Evolutionary conservation across 2,113 vertebrate genomes (phyloP).

Genomic region (Pituophis catenifer): DNA sequence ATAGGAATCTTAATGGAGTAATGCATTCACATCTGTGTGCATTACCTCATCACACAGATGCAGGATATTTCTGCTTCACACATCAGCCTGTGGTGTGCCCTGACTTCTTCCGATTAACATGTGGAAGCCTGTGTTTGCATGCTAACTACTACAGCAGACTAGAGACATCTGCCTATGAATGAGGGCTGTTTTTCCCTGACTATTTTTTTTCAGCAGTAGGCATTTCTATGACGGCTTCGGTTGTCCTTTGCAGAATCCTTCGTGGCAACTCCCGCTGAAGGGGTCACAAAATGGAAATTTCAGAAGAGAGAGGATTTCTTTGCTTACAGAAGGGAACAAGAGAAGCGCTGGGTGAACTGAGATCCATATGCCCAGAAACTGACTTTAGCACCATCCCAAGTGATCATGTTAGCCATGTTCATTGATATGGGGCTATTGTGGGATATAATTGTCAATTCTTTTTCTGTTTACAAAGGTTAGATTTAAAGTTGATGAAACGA

Average conservation of each 20-base stretch:
- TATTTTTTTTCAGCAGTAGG: not conserved
- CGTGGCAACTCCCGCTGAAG: not conserved
- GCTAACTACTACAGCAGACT: not conserved
- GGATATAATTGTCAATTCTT: not conserved
- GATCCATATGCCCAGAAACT: not conserved
- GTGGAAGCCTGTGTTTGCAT: not conserved
- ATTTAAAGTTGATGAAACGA: not conserved
- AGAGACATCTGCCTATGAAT: not conserved
- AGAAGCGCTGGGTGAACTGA: not conserved
- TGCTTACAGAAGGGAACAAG: not conserved
- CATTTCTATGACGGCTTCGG: not conserved
- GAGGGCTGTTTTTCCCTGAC: not conserved
- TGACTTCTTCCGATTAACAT: constrained; percentile 3
- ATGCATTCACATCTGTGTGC: not conserved
- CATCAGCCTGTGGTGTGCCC: not conserved
- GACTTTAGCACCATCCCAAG: not conserved
- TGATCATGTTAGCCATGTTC: not conserved
- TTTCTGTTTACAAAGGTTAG: not conserved
- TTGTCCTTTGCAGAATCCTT: not conserved
- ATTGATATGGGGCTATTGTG: not conserved
- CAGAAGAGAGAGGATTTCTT: not conserved
- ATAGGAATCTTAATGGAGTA: constrained; percentile 16
- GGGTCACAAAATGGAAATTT: not conserved
- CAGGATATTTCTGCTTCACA: not conserved
- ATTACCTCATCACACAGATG: constrained; percentile 9